These are phyloP conservation scores for Nicator chloris DNA, from an alignment of 2,113 vertebrate genomes.

Conservation along the genomic window DNA sequence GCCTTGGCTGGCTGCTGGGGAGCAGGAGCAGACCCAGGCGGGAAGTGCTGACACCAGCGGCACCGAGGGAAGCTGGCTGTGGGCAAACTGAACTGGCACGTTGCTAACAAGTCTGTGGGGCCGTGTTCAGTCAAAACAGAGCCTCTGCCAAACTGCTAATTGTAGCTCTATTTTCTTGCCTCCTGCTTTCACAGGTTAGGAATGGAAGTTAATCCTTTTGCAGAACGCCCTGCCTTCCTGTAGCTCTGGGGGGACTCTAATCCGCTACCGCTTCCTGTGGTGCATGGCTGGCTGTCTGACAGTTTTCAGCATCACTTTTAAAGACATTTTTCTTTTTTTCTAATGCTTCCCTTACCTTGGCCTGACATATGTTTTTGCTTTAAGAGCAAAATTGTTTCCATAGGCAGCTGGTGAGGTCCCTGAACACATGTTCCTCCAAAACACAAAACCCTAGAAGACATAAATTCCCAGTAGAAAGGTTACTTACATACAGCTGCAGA, in stretches of 20 bases:
- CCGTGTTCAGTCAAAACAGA: conserved; percentile 1
- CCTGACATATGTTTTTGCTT: conserved; percentile 64
- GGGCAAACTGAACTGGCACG: background rate
- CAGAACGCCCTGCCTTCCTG: background rate
- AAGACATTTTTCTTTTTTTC: conserved; percentile 44
- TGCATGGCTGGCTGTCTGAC: background rate
- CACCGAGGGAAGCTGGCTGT: background rate
- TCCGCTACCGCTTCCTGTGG: background rate
- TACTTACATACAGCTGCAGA: conserved; percentile 23
- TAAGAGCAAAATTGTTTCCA: conserved; percentile 30
- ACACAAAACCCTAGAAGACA: background rate
- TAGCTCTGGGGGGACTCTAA: background rate
- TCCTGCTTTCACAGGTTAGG: background rate
- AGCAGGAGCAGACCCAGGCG: background rate
- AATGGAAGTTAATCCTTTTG: background rate
- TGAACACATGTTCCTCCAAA: background rate
- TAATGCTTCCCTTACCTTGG: conserved; percentile 1
- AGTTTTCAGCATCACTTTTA: conserved; percentile 21
- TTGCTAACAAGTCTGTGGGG: background rate
- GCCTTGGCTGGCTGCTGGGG: background rate
- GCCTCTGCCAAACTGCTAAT: background rate
- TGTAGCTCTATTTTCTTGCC: background rate
- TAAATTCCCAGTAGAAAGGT: background rate
- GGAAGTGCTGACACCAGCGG: background rate
- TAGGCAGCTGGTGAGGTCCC: conserved; percentile 26